Evolutionary conservation across 2,888 invertebrate species (phyloP).

Genomic region (Encarsia formosa): DNA sequence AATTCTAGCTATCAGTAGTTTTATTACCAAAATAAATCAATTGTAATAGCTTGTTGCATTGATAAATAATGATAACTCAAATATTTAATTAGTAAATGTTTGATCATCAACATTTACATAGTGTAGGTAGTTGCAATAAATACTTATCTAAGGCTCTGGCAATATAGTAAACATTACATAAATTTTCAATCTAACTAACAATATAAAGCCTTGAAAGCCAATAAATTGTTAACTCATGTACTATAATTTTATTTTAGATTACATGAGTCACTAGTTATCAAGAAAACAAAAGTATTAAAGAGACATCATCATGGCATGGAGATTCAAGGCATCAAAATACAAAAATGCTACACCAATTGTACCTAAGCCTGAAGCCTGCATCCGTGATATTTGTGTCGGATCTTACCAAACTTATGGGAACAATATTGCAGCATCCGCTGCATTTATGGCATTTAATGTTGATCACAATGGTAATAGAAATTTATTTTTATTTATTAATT

Average conservation of each 20-base stretch:
- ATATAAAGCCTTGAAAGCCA: too few species aligned
- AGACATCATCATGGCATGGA: conserved; percentile 72
- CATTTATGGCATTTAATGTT: conserved; percentile 93
- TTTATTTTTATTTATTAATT: neutral
- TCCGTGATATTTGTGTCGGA: conserved; percentile 84
- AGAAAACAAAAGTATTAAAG: conserved; percentile 26
- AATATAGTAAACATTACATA: too few species aligned
- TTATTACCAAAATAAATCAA: too few species aligned
- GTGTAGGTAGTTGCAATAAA: too few species aligned
- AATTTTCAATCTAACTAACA: too few species aligned
- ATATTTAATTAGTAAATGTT: too few species aligned
- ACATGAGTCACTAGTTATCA: neutral
- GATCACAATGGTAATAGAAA: conserved; percentile 74
- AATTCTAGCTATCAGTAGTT: too few species aligned
- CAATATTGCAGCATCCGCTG: conserved; percentile 88
- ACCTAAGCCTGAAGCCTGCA: conserved; percentile 88
- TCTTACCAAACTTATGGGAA: conserved; percentile 93
- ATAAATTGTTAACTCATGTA: too few species aligned
- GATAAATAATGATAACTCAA: too few species aligned
- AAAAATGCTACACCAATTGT: conserved; percentile 96
- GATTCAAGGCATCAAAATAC: conserved; percentile 96
- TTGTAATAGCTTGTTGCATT: too few species aligned
- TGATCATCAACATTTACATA: too few species aligned
- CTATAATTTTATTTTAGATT: neutral
- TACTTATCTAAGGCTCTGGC: too few species aligned